phyloP scores from a whole-genome alignment of 1,140 invertebrate species.

The Drosophila tropicalis region DNA sequence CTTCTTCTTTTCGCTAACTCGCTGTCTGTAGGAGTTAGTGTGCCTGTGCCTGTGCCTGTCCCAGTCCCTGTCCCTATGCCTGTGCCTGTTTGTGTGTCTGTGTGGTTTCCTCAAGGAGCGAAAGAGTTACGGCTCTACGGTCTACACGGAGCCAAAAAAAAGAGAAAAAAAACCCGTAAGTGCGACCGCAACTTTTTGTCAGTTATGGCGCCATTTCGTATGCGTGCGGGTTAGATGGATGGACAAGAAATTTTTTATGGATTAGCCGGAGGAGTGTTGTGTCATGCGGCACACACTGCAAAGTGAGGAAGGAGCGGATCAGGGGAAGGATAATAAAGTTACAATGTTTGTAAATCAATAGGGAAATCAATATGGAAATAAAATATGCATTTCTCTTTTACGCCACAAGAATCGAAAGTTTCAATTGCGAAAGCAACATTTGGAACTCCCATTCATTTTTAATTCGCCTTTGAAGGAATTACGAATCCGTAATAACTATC shows the following conservation, averaged over 20 bases:
- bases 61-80: slow-evolving; percentile 12
- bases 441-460: too few species aligned
- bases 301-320: not conserved
- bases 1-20: too few species aligned
- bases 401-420: not conserved
- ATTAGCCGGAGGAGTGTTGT: slow-evolving; percentile 12
- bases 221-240: slow-evolving; percentile 22
- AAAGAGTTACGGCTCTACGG: slow-evolving; percentile 48
- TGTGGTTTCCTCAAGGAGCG: slow-evolving; percentile 57
- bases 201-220: slow-evolving; percentile 39
- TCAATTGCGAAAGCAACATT: not conserved
- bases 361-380: slow-evolving; percentile 22
- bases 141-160: slow-evolving; percentile 48
- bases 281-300: not conserved
- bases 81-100: slow-evolving; percentile 37
- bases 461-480: too few species aligned
- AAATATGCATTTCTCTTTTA: slow-evolving; percentile 11
- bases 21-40: not conserved
- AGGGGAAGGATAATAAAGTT: slow-evolving; percentile 11
- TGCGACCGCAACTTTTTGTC: slow-evolving; percentile 41
- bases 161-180: slow-evolving; percentile 36
- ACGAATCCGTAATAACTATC: too few species aligned
- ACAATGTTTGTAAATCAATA: slow-evolving; percentile 22
- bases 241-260: slow-evolving; percentile 22
- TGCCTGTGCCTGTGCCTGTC: slow-evolving; percentile 8